phyloP scores from a whole-genome alignment of 2,113 vertebrate genomes.

The Egretta garzetta region DNA sequence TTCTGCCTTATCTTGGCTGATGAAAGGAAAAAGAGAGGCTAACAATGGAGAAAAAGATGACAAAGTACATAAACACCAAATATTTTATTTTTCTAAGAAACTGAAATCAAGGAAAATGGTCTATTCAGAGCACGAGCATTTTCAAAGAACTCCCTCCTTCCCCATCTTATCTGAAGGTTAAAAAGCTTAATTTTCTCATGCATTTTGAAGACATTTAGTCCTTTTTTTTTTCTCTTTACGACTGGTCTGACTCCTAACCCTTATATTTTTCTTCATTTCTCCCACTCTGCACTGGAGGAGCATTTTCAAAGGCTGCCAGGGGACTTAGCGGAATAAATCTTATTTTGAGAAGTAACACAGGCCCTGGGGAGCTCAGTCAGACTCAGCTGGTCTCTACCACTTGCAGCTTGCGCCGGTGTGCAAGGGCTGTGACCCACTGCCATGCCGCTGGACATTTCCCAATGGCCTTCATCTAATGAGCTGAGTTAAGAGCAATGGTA shows the following conservation, averaged over 20 bases:
- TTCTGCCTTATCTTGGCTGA: neutral
- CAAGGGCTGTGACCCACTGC: neutral
- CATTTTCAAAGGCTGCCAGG: neutral
- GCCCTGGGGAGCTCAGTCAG: neutral
- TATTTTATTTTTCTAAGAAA: neutral
- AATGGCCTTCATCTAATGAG: accelerated
- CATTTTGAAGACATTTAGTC: neutral
- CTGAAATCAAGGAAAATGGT: neutral
- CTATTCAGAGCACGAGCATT: neutral
- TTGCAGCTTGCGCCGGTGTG: accelerated
- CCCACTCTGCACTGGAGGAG: neutral
- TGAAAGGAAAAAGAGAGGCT: neutral
- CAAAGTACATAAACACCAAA: neutral
- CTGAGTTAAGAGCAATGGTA: neutral
- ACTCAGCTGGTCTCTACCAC: neutral
- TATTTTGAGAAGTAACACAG: neutral
- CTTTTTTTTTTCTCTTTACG: neutral
- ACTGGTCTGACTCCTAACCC: neutral
- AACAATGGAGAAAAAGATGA: neutral
- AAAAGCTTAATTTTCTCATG: neutral
- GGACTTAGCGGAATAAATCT: neutral
- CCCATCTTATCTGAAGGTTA: neutral
- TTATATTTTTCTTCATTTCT: neutral
- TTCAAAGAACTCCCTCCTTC: neutral
- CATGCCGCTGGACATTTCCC: neutral